Evolutionary conservation across 2,888 invertebrate genomes (phyloP), one percentile per base, ranked within the genome.

Genomic region (Caenorhabditis afra): DNA sequence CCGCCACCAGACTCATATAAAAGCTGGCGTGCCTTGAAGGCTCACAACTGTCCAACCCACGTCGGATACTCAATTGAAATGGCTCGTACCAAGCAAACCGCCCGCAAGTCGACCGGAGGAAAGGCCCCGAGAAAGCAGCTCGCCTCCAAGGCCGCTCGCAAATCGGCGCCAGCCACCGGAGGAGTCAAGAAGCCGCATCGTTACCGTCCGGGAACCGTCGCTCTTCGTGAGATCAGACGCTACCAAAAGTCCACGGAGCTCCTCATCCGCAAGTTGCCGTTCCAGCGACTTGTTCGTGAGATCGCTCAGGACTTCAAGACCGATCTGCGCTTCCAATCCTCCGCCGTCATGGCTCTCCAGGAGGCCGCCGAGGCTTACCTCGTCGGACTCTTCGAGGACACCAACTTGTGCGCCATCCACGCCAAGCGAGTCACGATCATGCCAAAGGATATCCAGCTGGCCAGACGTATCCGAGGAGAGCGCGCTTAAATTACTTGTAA

Each of bases 381-480:
- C 86, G 96, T 96, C 71, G 96, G 96, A 85, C 93, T 97, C 76
- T 96, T 97, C 92, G 96, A 96, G 93, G 96, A 89, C 92, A 97
- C 96, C 87, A 96, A 96, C 92, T 93, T 96, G 93, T 96, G 96
- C 92, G 96, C 96, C 86, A 96, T 97, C 91, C 96, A 97, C 91
- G 96, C 96, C 88, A 96, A 96, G 92, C 94, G 96, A 90, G 96
- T 97, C 73, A 97, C 96, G 85, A 97, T 97, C 92, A 96, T 96
- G 96, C 96, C 96, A 88, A 97, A 96, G 92, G 96, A 97, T 91
- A 96, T 97, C 90, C 96, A 78, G 44, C 44, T 44, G 29, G 29
- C 29, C 29, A 29, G 29, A 29, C 29, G 29, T 29, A 29, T 29
- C 29, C 4, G 29, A 29, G 29, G 29, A 29, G n/a, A n/a, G n/a